phyloP scores from a whole-genome alignment of 2,113 vertebrate genomes.

The Elachura formosa region DNA sequence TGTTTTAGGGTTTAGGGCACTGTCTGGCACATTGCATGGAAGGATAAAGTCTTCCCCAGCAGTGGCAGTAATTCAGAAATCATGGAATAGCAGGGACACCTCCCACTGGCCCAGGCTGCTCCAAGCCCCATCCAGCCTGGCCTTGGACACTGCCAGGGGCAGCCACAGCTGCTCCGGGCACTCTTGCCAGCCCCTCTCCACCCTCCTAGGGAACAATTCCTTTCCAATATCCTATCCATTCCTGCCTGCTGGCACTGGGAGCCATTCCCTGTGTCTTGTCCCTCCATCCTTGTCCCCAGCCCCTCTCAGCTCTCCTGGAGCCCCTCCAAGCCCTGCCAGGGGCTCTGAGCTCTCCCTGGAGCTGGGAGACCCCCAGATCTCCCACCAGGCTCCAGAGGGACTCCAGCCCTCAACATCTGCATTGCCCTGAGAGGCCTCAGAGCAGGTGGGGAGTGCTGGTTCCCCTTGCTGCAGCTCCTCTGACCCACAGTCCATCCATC shows the following conservation, averaged over 20 bases:
- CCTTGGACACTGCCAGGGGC: not conserved
- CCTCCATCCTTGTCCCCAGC: not conserved
- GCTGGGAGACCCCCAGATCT: not conserved
- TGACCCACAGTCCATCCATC: fast-evolving
- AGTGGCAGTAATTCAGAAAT: not conserved
- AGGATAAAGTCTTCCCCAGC: not conserved
- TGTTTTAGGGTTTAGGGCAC: not conserved
- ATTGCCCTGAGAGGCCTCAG: not conserved
- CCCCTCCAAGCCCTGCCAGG: not conserved
- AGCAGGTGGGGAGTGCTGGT: not conserved
- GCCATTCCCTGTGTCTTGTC: not conserved
- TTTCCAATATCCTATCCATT: not conserved
- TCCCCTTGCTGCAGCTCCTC: not conserved
- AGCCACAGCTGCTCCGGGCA: not conserved
- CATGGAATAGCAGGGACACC: not conserved
- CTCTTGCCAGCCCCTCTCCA: not conserved
- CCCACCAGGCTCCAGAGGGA: not conserved
- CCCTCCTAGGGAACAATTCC: not conserved
- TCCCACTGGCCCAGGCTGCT: not conserved
- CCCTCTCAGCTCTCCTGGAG: not conserved
- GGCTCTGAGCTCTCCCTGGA: not conserved
- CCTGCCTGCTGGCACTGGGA: not conserved
- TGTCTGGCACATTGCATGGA: too few relatives aligned
- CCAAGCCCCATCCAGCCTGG: not conserved
- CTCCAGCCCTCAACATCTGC: not conserved